These are phyloP conservation scores for Plagodis dolabraria DNA, from an alignment of 2,888 invertebrate genomes.

Conservation along the genomic window DNA sequence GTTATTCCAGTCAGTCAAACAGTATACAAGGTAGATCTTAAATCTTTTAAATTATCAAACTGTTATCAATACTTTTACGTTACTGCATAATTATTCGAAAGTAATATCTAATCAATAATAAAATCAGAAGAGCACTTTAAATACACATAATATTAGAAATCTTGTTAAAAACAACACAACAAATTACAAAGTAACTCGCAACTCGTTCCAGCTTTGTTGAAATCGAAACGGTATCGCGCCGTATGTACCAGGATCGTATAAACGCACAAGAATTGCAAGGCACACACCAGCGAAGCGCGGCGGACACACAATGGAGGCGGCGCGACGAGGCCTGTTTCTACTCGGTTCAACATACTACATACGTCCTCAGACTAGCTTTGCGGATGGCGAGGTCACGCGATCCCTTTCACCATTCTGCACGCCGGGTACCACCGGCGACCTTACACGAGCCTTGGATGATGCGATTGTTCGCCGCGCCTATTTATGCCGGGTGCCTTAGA, in stretches of 20 bases:
- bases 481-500: conserved; percentile 29
- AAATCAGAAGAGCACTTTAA: no score
- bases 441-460: conserved; percentile 71
- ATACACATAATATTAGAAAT: no score
- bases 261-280: conserved; percentile 42
- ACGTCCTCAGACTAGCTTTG: conserved; percentile 50
- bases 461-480: conserved; percentile 60
- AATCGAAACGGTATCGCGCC: conserved; percentile 24
- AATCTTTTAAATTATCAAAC: no score
- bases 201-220: conserved; percentile 17
- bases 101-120: no score
- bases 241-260: conserved; percentile 34
- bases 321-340: conserved; percentile 43
- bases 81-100: no score
- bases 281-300: conserved; percentile 24
- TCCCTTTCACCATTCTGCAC: conserved; percentile 78
- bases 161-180: background rate
- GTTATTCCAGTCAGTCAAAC: no score
- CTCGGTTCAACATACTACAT: conserved; percentile 63
- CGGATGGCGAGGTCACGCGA: conserved; percentile 72
- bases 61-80: no score
- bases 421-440: conserved; percentile 67
- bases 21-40: no score
- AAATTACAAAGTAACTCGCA: background rate
- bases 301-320: conserved; percentile 23